Base-by-base conservation (phyloP, 2,797 vertebrate genomes). In the Tragopan temminckii region DNA sequence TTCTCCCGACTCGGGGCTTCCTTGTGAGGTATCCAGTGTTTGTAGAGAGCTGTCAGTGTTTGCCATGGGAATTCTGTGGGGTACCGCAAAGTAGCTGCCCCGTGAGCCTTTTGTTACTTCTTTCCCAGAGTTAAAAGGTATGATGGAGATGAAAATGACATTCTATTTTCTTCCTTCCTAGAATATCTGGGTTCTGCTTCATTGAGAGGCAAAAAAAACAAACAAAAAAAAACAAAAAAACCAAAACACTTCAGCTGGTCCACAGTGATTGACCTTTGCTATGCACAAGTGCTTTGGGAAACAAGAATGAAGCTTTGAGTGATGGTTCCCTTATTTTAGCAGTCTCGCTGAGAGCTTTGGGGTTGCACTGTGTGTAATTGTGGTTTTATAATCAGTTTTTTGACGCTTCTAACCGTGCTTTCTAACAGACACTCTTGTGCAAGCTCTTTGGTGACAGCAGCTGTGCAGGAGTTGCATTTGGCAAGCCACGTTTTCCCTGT, bases 401-500 rank as follows among this genome's bases (percentile, higher is more conserved):
- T 62, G 59, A 29, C n/a, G 27, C 18, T 42, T 53, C 46, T n/a
- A 38, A n/a, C 46, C 11, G 5, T 46, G 33, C 23, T 36, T 67
- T 64, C 13, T 3, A 59, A 40, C 61, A 87, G 82, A 67, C 29
- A 10, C 66, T 88, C 17, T 1, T 0, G 0, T 16, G 1, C 13
- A 21, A 29, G 16, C 40, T 38, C 33, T 8, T n/a, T 38, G 29
- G 58, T 19, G 40, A n/a, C 18, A 29, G 63, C 45, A 76, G 45
- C 45, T 88, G 3, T 14, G 3, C 1, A 1, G 35, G 16, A 35
- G 29, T 31, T 68, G n/a, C 3, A 0, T 55, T 88, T 29, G 29
- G 72, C 50, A 55, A 16, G n/a, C 21, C 35, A 19, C 0, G 0
- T 4, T 53, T 77, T 74, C 31, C 52, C 19, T 67, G 31, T 71